A percentile compares a stretch with the other conserved stretches of the same genome.
These are phyloP conservation scores for Drosophila borborema DNA, from an alignment of 2,888 invertebrate species.

Conservation along the genomic window DNA sequence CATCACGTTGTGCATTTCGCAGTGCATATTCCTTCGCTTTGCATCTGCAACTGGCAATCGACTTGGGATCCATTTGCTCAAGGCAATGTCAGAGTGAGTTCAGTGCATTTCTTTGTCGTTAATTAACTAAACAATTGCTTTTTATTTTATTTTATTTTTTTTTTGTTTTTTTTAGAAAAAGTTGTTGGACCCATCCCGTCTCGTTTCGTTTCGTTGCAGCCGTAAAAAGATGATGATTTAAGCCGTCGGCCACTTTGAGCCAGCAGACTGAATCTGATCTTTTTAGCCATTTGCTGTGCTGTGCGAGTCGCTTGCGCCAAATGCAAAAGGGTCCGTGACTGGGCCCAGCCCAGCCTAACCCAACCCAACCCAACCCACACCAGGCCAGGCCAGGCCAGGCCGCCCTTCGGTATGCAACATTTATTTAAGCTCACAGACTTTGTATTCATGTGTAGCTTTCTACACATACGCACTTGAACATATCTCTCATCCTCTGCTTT, in stretches of 20 bases:
- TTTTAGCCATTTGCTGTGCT: slow-evolving; percentile 46
- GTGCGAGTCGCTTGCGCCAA: slow-evolving; percentile 2
- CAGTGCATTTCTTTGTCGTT: slow-evolving; percentile 75
- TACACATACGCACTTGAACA: background rate
- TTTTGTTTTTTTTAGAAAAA: slow-evolving; percentile 52
- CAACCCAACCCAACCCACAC: no score
- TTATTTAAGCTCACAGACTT: slow-evolving; percentile 52
- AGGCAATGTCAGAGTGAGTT: slow-evolving; percentile 35
- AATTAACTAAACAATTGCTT: slow-evolving; percentile 81
- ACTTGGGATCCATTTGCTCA: slow-evolving; percentile 27
- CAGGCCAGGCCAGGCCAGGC: slow-evolving; percentile 9
- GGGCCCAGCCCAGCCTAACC: slow-evolving; percentile 7
- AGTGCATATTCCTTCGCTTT: background rate
- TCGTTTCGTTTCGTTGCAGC: slow-evolving; percentile 27
- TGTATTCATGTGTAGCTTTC: background rate
- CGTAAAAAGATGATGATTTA: slow-evolving; percentile 64
- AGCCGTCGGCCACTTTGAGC: slow-evolving; percentile 63
- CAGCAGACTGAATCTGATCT: slow-evolving; percentile 50
- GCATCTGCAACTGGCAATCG: slow-evolving; percentile 47
- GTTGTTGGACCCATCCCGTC: slow-evolving; percentile 49
- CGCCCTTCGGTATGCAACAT: slow-evolving; percentile 64
- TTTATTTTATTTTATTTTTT: no score
- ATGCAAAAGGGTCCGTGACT: slow-evolving; percentile 16
- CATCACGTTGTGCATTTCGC: background rate
- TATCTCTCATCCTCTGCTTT: background rate